phyloP scores from a whole-genome alignment of 1,140 invertebrate genomes.

The Sarcophaga bullata region DNA sequence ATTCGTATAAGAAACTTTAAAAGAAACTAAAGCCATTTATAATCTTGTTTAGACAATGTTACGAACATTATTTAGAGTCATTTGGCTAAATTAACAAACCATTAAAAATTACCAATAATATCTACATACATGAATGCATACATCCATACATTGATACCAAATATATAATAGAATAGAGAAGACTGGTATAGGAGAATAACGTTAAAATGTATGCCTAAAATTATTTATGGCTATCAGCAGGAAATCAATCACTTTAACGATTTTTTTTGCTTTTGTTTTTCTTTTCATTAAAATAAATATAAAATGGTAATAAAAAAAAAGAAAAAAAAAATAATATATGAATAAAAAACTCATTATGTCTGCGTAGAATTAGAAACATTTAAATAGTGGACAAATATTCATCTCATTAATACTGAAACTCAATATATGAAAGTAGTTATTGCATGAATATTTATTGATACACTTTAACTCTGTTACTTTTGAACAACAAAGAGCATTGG shows the following conservation, averaged over 20 bases:
- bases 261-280: background rate
- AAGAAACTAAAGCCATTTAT: background rate
- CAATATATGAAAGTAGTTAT: background rate
- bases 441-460: background rate
- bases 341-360: background rate
- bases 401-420: background rate
- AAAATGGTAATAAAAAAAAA: background rate
- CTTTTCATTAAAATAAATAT: conserved; percentile 12
- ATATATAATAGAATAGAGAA: background rate
- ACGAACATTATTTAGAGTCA: conserved; percentile 6
- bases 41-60: conserved; percentile 22
- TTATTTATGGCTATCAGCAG: conserved; percentile 21
- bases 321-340: background rate
- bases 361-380: conserved; percentile 12
- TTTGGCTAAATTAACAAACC: conserved; percentile 21
- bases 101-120: conserved; percentile 8
- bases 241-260: conserved; percentile 9
- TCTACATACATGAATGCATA: background rate
- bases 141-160: background rate
- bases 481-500: background rate
- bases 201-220: background rate
- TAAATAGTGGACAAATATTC: conserved; percentile 13
- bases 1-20: too few relatives aligned
- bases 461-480: background rate
- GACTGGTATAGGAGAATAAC: background rate